Base-by-base conservation (phyloP, 2,797 vertebrate species). In the Sebastes trivittatus region DNA sequence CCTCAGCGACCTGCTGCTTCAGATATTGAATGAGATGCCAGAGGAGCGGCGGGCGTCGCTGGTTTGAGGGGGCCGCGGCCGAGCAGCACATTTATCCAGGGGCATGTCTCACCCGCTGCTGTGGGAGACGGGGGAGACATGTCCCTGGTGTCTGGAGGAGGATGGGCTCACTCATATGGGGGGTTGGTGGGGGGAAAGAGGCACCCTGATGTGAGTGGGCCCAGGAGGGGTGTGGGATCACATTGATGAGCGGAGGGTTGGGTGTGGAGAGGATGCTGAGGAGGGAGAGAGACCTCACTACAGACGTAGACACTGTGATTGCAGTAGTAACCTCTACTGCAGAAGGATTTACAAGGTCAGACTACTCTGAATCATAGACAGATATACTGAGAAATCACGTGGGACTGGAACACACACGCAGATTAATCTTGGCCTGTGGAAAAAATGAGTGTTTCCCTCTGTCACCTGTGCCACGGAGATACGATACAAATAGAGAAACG, bases 1-100 rank as follows among this genome's bases (percentile, higher is more conserved):
- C 76, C 97, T 99, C 91, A 97, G 97, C 4, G 98, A 99, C 96
- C 97, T 99, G 93, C 97, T 99, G 93, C 97, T 98, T 90, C 98
- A 99, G 93, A 96, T 99, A 72, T 94, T 99, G 95, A 98, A 99
- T 88, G 98, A 99, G 93, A 99, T 95, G 54, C 98, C 98, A 0
- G 97, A 98, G 93, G 97, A 98, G 90, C 98, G 97, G 72, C 96
- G 96, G 88, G 96, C 96, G 52, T 97, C 97, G 18, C 95, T 98
- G 91, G 97, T 97, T 94, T 99, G 96, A 98, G 49, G 52, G 55
- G 60, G 69, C 65, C 8, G 4, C 1, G 8, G 72, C 78, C 13
- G 2, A 56, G 52, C 68, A 75, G 46, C 68, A 42, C 79, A 14
- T 81, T 75, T 27, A 77, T 66, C 87, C 80, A 82, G 88, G 86